Base-by-base conservation (phyloP, 2,888 invertebrate genomes). In the Temnothorax unifasciatus region DNA sequence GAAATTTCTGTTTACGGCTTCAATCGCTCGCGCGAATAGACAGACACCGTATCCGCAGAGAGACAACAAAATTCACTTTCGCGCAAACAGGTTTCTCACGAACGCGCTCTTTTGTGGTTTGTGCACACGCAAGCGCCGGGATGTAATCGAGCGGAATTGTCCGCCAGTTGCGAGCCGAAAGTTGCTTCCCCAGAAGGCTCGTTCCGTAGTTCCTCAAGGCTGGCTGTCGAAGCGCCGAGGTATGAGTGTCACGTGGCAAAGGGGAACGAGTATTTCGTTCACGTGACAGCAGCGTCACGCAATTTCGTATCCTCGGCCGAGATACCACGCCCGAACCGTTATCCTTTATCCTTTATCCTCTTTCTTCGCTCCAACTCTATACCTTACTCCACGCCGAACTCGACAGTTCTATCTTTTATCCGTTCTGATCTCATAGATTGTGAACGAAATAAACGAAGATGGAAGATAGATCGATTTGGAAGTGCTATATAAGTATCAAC, bases 161-260 rank as follows among this genome's bases (percentile, higher is more conserved):
- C 69, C 87, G 66, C 75, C 44, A 61, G 54, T 54, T 54, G 74
- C 66, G 87, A 87, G 82, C 87, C 82, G 85, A 83, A 85, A 82
- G 41, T 82, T 85, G 73, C 68, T 9, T 57, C 79, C 57, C 64
- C 82, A 79, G 15, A 68, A 69, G 41, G 18, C 41, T 68, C 29
- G 75, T 75, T 84, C 84, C 84, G 81, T 84, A 84, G 82, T 44
- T 83, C 88, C 83, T 83, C 83, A 69, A 66, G 83, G 86, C 73
- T 86, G 59, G 66, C 61, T 52, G 75, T 82, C 68, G 61, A 82
- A 85, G 57, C 61, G 57, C 61, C 84, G 29, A 76, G 68, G 87
- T 91, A 90, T 88, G 91, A 86, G 87, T 85, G 91, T 91, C 92
- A 91, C 91, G 92, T 90, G 92, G 87, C 85, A 86, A 85, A 89